phyloP scores from a whole-genome alignment of 2,113 vertebrate species.

The Beaufortia kweichowensis region DNA sequence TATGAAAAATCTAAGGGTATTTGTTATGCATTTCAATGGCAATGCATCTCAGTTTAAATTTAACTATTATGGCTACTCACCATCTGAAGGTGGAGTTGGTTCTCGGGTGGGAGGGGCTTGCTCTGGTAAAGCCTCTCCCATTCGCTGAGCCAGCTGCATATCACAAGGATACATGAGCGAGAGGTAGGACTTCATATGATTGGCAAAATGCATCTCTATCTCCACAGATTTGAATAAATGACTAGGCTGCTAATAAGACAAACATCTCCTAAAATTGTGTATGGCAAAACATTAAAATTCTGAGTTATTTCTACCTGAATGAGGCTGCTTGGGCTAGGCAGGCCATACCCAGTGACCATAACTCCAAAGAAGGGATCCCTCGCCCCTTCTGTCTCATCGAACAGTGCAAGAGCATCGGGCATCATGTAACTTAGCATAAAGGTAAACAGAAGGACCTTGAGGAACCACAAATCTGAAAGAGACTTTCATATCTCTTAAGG shows the following conservation, averaged over 20 bases:
- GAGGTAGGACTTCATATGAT: neutral
- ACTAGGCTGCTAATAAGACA: neutral
- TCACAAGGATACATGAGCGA: neutral
- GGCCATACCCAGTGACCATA: slow-evolving; percentile 52
- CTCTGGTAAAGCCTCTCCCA: slow-evolving; percentile 55
- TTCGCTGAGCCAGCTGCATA: slow-evolving; percentile 65
- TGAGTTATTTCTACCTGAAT: slow-evolving; percentile 58
- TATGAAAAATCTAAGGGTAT: neutral
- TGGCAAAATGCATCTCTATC: neutral
- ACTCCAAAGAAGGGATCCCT: slow-evolving; percentile 70
- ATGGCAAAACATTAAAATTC: neutral
- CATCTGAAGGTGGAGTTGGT: slow-evolving; percentile 24
- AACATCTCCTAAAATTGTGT: neutral
- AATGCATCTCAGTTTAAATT: neutral
- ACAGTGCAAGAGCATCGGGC: slow-evolving; percentile 57
- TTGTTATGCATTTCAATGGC: neutral
- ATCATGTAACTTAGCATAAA: slow-evolving; percentile 57
- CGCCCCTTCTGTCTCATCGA: slow-evolving; percentile 64
- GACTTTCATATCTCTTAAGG: neutral
- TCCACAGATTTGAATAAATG: no score
- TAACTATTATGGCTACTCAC: slow-evolving; percentile 46
- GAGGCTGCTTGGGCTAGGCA: slow-evolving; percentile 63
- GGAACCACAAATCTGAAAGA: neutral
- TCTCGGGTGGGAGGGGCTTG: slow-evolving; percentile 9
- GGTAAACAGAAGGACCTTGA: neutral